Conservation (phyloP, 2,888 invertebrate genomes). For the Drosophila tanythrix region DNA sequence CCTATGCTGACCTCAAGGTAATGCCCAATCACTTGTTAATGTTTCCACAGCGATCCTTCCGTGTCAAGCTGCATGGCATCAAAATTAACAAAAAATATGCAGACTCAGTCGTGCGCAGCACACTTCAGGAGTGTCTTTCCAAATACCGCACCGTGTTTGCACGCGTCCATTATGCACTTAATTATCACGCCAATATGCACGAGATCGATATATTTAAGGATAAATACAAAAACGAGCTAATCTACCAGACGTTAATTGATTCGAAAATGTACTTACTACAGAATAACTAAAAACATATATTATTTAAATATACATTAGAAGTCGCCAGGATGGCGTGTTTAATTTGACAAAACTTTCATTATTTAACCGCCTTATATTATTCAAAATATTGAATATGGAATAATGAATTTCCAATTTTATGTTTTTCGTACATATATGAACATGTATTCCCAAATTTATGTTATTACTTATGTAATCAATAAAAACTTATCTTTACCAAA, state of each 20-base stretch:
- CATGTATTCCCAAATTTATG: conserved; percentile 14
- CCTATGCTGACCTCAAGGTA: conserved; percentile 85
- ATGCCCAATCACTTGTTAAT: conserved; percentile 86
- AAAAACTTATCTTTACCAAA: conserved; percentile 1
- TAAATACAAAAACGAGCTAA: conserved; percentile 14
- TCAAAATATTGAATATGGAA: conserved; percentile 21
- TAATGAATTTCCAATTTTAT: conserved; percentile 36
- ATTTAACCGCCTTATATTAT: not conserved
- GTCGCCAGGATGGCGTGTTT: not conserved
- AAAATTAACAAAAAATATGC: conserved; percentile 83
- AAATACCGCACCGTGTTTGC: conserved; percentile 60
- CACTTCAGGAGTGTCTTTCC: conserved; percentile 61
- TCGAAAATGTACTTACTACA: conserved; percentile 27
- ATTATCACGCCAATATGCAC: conserved; percentile 30
- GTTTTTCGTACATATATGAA: conserved; percentile 3
- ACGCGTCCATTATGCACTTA: conserved; percentile 60
- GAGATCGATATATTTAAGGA: conserved; percentile 58
- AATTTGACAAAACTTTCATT: conserved; percentile 4
- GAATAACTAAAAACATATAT: not conserved
- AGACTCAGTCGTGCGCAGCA: conserved; percentile 77
- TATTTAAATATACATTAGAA: not conserved
- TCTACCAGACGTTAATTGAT: conserved; percentile 56
- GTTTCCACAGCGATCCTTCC: conserved; percentile 86
- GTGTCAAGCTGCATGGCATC: conserved; percentile 85
- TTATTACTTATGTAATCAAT: conserved; percentile 6